Evolutionary conservation across 2,113 vertebrate species (phyloP).

Genomic region (Notechis scutatus): DNA sequence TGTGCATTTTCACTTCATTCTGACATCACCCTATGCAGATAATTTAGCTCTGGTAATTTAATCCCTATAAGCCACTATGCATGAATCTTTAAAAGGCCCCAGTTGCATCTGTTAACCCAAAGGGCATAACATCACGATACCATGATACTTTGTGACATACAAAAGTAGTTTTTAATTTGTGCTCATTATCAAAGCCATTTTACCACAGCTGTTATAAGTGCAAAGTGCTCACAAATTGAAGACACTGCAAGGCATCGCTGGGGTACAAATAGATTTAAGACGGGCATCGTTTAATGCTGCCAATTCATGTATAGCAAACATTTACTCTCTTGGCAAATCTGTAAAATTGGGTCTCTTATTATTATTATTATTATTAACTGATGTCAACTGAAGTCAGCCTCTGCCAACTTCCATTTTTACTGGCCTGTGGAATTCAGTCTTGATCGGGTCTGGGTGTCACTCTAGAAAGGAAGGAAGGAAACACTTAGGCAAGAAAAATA

Average conservation of each 20-base stretch:
- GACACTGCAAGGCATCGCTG: slow-evolving; percentile 26
- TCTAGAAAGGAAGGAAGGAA: background rate
- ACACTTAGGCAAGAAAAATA: no score
- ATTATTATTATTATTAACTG: background rate
- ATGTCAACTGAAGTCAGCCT: background rate
- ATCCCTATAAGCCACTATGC: slow-evolving; percentile 70
- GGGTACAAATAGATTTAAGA: slow-evolving; percentile 25
- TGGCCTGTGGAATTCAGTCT: background rate
- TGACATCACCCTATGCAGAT: slow-evolving; percentile 63
- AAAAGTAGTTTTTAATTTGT: slow-evolving; percentile 76
- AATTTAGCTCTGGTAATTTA: slow-evolving; percentile 65
- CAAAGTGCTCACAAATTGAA: slow-evolving; percentile 57
- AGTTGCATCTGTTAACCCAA: slow-evolving; percentile 66
- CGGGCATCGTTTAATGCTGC: slow-evolving; percentile 26
- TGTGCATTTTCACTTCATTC: background rate
- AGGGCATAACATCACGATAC: slow-evolving; percentile 74
- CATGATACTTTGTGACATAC: slow-evolving; percentile 71
- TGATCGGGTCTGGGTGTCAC: background rate
- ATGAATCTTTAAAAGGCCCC: slow-evolving; percentile 74
- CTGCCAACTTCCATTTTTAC: background rate
- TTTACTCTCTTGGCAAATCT: slow-evolving; percentile 39
- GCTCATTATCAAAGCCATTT: slow-evolving; percentile 74
- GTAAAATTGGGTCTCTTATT: background rate
- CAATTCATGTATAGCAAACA: background rate
- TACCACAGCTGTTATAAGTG: slow-evolving; percentile 67